phyloP scores from a whole-genome alignment of 2,113 vertebrate species.

The Xerus inauris region DNA sequence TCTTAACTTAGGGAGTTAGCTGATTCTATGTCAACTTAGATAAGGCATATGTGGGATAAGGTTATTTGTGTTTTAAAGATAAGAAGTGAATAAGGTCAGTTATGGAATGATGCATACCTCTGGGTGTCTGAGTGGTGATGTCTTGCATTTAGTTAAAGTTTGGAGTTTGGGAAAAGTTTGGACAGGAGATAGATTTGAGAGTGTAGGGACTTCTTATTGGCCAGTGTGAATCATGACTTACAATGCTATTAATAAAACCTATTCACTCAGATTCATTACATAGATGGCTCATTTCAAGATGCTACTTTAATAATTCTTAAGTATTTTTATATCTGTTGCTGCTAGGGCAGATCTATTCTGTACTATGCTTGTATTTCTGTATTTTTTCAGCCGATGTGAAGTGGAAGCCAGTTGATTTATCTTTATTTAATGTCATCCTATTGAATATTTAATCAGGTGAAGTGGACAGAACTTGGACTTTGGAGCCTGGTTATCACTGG shows the following conservation, averaged over 20 bases:
- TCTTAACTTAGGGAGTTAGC: not conserved
- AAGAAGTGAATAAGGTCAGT: not conserved
- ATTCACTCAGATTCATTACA: not conserved
- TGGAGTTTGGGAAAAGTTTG: constrained; percentile 4
- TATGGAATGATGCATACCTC: not conserved
- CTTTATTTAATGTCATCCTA: not conserved
- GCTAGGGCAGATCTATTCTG: not conserved
- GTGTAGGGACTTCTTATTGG: not conserved
- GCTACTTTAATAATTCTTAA: not conserved
- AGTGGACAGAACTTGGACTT: not conserved
- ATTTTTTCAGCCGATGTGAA: constrained; percentile 20
- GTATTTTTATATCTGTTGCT: not conserved
- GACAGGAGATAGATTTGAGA: not conserved
- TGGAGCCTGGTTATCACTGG: not conserved
- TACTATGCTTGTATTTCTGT: not conserved
- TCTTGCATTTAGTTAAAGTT: constrained; percentile 1
- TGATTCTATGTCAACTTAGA: not conserved
- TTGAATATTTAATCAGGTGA: not conserved
- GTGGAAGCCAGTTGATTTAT: not conserved
- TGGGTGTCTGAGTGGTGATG: not conserved
- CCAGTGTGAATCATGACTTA: not conserved
- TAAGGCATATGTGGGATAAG: not conserved
- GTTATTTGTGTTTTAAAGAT: not conserved
- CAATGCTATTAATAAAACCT: not conserved
- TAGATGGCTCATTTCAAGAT: not conserved